phyloP scores from a whole-genome alignment of 1,140 invertebrate genomes.

The Drosophila funebris region DNA sequence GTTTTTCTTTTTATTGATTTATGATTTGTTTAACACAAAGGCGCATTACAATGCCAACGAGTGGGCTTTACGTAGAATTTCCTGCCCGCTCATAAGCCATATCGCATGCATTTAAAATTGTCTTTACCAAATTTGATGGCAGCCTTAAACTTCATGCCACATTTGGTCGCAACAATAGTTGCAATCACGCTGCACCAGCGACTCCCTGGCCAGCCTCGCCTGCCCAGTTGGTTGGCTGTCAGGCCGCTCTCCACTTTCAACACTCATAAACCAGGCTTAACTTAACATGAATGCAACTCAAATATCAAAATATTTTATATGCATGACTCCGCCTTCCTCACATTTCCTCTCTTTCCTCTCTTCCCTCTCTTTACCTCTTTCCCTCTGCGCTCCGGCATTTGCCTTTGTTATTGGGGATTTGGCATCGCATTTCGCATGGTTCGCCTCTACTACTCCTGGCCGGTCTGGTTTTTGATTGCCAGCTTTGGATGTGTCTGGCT shows the following conservation, averaged over 20 bases:
- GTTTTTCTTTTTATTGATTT: slow-evolving; percentile 82
- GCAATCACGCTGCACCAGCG: slow-evolving; percentile 66
- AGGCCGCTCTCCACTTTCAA: slow-evolving; percentile 55
- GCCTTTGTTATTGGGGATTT: slow-evolving; percentile 37
- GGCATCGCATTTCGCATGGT: slow-evolving; percentile 41
- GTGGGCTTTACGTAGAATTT: slow-evolving; percentile 73
- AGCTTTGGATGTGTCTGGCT: slow-evolving; percentile 3
- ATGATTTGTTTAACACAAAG: slow-evolving; percentile 82
- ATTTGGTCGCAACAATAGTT: slow-evolving; percentile 79
- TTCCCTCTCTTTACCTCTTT: too few species aligned
- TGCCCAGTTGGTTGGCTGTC: slow-evolving; percentile 18
- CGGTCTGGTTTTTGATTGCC: slow-evolving; percentile 14
- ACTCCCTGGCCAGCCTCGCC: background rate
- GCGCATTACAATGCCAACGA: slow-evolving; percentile 71
- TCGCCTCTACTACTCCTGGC: too few species aligned
- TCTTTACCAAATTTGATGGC: slow-evolving; percentile 81
- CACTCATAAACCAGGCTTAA: slow-evolving; percentile 82
- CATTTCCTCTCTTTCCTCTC: background rate
- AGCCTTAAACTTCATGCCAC: slow-evolving; percentile 81
- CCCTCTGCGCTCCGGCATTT: background rate
- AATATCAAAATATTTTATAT: slow-evolving; percentile 81
- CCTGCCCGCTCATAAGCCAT: slow-evolving; percentile 64
- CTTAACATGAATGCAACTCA: slow-evolving; percentile 78
- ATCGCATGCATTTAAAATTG: slow-evolving; percentile 74
- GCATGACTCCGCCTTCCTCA: slow-evolving; percentile 11